Base-by-base conservation (phyloP, 2,113 vertebrate species). In the Zosterops borbonicus region DNA sequence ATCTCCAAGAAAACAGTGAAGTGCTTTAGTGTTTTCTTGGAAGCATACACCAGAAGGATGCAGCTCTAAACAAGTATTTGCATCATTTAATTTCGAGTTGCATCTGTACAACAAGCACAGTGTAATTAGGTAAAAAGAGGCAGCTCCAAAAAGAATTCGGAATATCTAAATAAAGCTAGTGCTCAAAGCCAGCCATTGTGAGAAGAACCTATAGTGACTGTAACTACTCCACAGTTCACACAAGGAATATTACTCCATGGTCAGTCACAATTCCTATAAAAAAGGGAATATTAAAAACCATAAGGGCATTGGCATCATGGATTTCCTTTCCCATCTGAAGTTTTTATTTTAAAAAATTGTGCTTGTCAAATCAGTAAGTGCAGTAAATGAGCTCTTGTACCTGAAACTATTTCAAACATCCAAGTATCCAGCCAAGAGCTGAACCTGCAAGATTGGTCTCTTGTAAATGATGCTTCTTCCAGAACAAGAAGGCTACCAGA, bases 241-340 rank as follows among this genome's bases (percentile, higher is more conserved):
- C 12, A 80, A 81, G 17, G 46, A 50, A 77, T 80, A 74, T 67
- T 63, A 63, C 11, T 12, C 16, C 46, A n/a, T 19, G 46, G 11
- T 16, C 27, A 52, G 17, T 35, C 24, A 73, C 1, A 89, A 64
- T 62, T 68, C 12, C 5, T 71, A 37, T 46, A 3, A 68, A 58
- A 88, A 63, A 5, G 2, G 21, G 27, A 84, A 39, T 15, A 35
- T 46, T n/a, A 68, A 78, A 58, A 82, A 56, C 25, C 60, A 60
- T 3, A 53, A 29, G 3, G 7, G 2, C 2, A 44, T 25, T 83
- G 8, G 2, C 1, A 2, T 67, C 12, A 24, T 1, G 3, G 4
- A 44, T 88, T 82, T 85, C 9, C 28, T 76, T 91, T 82, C 24
- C 8, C 14, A 76, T 37, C 6, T 69, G 27, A 95, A 83, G 11